phyloP scores from a whole-genome alignment of 2,888 invertebrate genomes.

The Drosophila buzzatii region DNA sequence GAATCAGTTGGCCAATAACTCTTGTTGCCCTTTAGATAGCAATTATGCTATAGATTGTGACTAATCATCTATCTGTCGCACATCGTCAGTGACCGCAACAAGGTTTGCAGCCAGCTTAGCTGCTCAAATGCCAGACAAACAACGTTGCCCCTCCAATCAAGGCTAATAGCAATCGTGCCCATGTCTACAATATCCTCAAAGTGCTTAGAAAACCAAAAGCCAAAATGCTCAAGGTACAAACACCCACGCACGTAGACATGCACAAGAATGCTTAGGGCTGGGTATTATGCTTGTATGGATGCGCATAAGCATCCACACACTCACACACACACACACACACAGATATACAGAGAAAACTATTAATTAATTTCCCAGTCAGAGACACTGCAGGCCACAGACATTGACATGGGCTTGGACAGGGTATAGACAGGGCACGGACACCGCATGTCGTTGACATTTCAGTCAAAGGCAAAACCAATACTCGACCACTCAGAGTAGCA shows the following conservation, averaged over 20 bases:
- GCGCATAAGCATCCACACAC: neutral
- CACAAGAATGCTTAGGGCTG: neutral
- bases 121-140: constrained; percentile 63
- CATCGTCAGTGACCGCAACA: constrained; percentile 57
- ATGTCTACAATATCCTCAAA: constrained; percentile 43
- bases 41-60: constrained; percentile 20
- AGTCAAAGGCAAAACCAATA: constrained; percentile 68
- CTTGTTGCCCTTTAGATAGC: neutral
- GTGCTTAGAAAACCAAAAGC: constrained; percentile 74
- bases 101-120: constrained; percentile 33
- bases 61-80: constrained; percentile 14
- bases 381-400: constrained; percentile 58
- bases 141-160: constrained; percentile 67
- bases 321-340: neutral
- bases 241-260: constrained; percentile 5
- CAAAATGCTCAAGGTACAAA: constrained; percentile 53
- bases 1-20: neutral
- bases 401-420: constrained; percentile 37
- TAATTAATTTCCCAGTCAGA: constrained; percentile 71
- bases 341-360: constrained; percentile 52
- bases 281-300: constrained; percentile 4
- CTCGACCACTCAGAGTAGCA: constrained; percentile 19
- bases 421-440: constrained; percentile 13
- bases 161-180: constrained; percentile 65
- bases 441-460: constrained; percentile 69